These are phyloP conservation scores for Gonatopus flavifemur DNA, from an alignment of 1,140 invertebrate genomes.

Conservation along the genomic window DNA sequence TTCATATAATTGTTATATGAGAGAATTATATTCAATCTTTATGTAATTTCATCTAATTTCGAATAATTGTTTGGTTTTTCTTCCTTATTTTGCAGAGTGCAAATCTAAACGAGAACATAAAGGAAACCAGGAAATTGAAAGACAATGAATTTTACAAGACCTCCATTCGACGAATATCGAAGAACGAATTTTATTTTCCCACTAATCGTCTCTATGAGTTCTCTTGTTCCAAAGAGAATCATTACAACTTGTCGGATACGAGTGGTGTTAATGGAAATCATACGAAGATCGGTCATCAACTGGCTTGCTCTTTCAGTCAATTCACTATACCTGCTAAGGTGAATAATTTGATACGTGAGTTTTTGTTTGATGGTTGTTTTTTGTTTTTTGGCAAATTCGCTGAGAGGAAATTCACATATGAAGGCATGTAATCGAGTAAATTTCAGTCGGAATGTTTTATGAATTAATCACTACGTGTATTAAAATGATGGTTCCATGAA, in stretches of 20 bases:
- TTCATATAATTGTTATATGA: too few relatives aligned
- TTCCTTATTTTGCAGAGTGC: conserved; percentile 16
- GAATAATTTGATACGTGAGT: conserved; percentile 16
- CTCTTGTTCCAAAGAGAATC: conserved; percentile 30
- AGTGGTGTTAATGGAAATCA: conserved; percentile 8
- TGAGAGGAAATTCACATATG: too few relatives aligned
- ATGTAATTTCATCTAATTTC: neutral
- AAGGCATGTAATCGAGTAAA: too few relatives aligned
- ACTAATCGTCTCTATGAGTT: conserved; percentile 46
- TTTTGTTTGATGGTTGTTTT: too few relatives aligned
- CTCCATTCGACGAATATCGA: conserved; percentile 61
- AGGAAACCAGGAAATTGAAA: conserved; percentile 58
- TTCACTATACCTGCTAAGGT: conserved; percentile 9
- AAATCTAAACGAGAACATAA: conserved; percentile 50
- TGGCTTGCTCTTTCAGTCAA: conserved; percentile 27
- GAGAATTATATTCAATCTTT: neutral
- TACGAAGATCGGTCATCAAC: conserved; percentile 12
- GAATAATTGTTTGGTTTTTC: neutral
- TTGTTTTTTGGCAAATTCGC: too few relatives aligned
- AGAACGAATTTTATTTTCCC: conserved; percentile 64
- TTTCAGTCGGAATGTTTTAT: too few relatives aligned
- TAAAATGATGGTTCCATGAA: too few relatives aligned
- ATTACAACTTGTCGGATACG: conserved; percentile 7
- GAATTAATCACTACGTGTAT: too few relatives aligned
- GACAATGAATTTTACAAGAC: conserved; percentile 64